Base-by-base conservation (phyloP, 2,797 vertebrate genomes). In the Rhabdomys pumilio region DNA sequence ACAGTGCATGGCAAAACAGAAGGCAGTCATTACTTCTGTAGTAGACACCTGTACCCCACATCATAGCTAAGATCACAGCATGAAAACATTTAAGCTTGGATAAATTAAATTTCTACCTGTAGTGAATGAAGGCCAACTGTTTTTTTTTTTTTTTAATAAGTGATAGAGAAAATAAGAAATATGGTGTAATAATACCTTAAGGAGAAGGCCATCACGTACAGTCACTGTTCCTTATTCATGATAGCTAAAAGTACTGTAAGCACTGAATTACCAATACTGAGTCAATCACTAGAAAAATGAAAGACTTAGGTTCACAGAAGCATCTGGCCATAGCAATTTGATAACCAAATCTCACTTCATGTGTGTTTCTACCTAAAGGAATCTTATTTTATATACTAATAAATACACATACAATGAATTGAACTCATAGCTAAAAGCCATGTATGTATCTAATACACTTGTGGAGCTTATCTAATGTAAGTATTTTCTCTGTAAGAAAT, bases 1-100 rank as follows among this genome's bases (percentile, higher is more conserved):
- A 55, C 15, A 38, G 2, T 22, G 12, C 41, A 29, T 26, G 31
- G 0, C 5, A 34, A 63, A 63, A 31, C 31, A 87, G n/a, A 19
- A 96, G 93, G 72, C 50, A 92, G 80, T 3, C 31, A 57, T 31
- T 50, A 59, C 79, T 81, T 82, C 76, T 29, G 20, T 38, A 94
- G 89, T 61, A 69, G 82, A 87, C 29, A 80, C 10, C 47, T 80
- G 31, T n/a, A 44, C 77, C 72, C 53, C 59, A 81, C 7, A 44
- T 24, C 31, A 81, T n/a, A 76, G 73, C 63, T 79, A 19, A 69
- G 34, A 67, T 86, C n/a, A 63, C 2, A 86, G 47, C n/a, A 72
- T 1, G 72, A 89, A 88, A 38, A 89, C 65, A 94, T 53, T 69
- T 19, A 87, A 77, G 72, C 44, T 77, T 81, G 63, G 26, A 61